Base-by-base conservation (phyloP, 2,888 invertebrate species). In the Cantharis nigra region DNA sequence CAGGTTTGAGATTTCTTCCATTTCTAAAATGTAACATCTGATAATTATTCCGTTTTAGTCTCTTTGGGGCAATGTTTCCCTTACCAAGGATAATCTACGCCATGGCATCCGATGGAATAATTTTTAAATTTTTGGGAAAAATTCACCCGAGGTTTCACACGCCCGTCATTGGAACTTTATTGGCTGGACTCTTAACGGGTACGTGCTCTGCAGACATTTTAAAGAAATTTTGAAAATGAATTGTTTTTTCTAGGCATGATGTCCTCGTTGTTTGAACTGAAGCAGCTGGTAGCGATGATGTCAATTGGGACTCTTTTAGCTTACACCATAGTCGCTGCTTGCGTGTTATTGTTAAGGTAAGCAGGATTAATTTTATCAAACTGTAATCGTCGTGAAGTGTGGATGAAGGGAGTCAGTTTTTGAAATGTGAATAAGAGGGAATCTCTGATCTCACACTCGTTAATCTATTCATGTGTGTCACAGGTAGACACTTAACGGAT, bases 1-100 rank as follows among this genome's bases (percentile, higher is more conserved):
- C 16, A 95, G 95, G 95, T 95, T 81, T 63, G 62, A 5, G 13
- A 2, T 71, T 33, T 20, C 0, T 18, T 28, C 3, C n/a, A 0
- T 10, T 13, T 67, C 9, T n/a, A 23, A 13, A 26, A 67, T 63
- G 30, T 76, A 30, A 62, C 33, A 71, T 71, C 70, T 71, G 67
- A 20, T 63, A 49, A 65, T 74, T 69, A 77, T 79, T 11, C 0
- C 28, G 65, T 65, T 86, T 26, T 86, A 97, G 95, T 85, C 89
- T 96, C 72, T 91, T 96, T 83, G 97, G 97, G 3, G 93, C 95
- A 0, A 95, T 97, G 91, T 97, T 95, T 85, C 96, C 96, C 0
- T 88, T 97, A 65, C 96, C 97, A 0, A 91, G 97, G 79, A 94
- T 96, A 71, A 93, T 97, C 70, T 97, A 97, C 88, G 95, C 97